Evolutionary conservation across 1,140 invertebrate species (phyloP).

Genomic region (Nixonia krombeini): DNA sequence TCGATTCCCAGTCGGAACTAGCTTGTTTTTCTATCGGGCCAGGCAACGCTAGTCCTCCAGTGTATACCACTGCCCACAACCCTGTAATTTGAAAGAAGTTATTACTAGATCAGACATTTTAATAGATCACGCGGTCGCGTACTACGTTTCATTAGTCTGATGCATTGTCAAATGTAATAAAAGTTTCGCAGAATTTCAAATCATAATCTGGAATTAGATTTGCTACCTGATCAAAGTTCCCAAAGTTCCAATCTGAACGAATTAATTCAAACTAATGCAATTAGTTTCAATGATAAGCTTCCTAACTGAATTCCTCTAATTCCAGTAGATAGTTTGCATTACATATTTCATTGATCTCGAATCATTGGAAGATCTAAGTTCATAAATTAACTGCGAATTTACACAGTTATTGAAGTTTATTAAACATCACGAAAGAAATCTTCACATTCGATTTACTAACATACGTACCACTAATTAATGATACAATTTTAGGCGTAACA

Average conservation of each 20-base stretch:
- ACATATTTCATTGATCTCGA: slow-evolving; percentile 45
- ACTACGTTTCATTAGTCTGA: too few species aligned
- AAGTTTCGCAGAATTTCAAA: background rate
- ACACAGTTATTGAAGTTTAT: background rate
- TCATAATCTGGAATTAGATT: slow-evolving; percentile 17
- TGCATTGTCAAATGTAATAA: background rate
- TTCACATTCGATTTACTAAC: background rate
- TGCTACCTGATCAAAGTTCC: slow-evolving; percentile 20
- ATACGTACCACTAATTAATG: too few species aligned
- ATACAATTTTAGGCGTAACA: background rate
- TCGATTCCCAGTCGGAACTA: slow-evolving; percentile 82
- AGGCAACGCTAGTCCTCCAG: slow-evolving; percentile 79
- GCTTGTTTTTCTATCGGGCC: slow-evolving; percentile 81
- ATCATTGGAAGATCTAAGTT: slow-evolving; percentile 14
- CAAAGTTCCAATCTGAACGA: slow-evolving; percentile 35
- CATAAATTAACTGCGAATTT: background rate
- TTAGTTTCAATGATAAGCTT: slow-evolving; percentile 48
- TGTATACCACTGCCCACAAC: slow-evolving; percentile 86
- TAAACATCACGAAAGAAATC: background rate
- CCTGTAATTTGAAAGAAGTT: slow-evolving; percentile 72
- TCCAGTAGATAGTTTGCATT: slow-evolving; percentile 18
- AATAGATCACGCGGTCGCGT: too few species aligned
- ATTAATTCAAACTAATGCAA: slow-evolving; percentile 42
- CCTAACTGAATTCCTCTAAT: slow-evolving; percentile 31
- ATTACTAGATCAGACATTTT: too few species aligned